These are phyloP conservation scores for Zelleria hepariella DNA, from an alignment of 2,888 invertebrate genomes.

Conservation along the genomic window DNA sequence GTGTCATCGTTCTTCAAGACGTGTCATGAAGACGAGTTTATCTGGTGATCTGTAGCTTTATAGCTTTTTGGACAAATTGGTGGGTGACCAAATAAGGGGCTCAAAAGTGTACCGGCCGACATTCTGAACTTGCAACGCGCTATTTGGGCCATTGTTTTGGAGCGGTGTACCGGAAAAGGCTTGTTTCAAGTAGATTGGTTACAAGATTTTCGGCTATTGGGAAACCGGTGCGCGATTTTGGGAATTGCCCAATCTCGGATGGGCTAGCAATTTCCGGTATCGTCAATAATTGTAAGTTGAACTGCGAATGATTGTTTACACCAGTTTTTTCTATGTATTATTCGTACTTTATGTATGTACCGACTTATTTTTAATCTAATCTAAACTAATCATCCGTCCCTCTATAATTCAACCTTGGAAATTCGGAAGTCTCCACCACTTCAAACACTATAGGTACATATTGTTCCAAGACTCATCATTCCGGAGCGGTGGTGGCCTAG, in stretches of 20 bases:
- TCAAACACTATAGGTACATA: no score
- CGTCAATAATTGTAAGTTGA: no score
- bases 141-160: background rate
- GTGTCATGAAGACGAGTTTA: background rate
- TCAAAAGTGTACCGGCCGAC: slow-evolving; percentile 17
- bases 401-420: no score
- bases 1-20: background rate
- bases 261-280: background rate
- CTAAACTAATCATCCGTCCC: no score
- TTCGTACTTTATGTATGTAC: no score
- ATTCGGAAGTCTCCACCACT: no score
- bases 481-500: no score
- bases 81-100: background rate
- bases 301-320: no score
- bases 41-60: background rate
- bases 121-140: slow-evolving; percentile 21
- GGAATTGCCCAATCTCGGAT: background rate
- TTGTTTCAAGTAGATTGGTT: background rate
- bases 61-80: background rate
- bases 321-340: no score
- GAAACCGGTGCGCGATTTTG: background rate
- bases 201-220: background rate
- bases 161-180: background rate
- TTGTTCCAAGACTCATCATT: no score
- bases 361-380: no score